phyloP scores from a whole-genome alignment of 2,113 vertebrate species.

The Melozone crissalis region DNA sequence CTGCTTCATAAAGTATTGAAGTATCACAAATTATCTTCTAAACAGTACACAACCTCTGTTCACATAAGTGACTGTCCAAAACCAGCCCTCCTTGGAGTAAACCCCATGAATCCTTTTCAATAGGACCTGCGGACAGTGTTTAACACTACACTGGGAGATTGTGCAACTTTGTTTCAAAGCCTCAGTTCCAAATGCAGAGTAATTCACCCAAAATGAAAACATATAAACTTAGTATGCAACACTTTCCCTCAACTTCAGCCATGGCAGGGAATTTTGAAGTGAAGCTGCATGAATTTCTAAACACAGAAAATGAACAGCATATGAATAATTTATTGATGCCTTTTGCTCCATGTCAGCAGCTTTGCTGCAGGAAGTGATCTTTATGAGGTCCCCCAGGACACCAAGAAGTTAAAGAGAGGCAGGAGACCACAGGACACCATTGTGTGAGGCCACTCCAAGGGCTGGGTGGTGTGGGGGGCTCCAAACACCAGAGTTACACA shows the following conservation, averaged over 20 bases:
- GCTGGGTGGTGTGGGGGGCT: not conserved
- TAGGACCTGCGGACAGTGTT: not conserved
- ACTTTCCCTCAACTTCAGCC: not conserved
- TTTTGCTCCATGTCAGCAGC: constrained; percentile 68
- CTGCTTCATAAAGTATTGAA: not conserved
- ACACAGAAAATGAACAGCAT: constrained; percentile 47
- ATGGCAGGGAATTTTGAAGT: constrained; percentile 19
- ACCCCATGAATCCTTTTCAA: not conserved
- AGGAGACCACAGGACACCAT: not conserved
- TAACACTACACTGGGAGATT: not conserved
- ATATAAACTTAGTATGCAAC: not conserved
- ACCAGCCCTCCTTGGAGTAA: not conserved
- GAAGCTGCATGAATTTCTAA: constrained; percentile 63
- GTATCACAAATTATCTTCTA: not conserved
- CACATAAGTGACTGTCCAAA: not conserved
- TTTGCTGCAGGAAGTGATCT: constrained; percentile 60
- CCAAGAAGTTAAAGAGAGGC: constrained; percentile 21
- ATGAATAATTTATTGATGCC: constrained; percentile 66
- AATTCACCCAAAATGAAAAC: not conserved
- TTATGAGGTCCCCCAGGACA: constrained; percentile 66
- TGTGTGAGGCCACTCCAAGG: not conserved
- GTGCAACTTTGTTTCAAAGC: not conserved
- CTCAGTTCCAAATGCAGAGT: not conserved
- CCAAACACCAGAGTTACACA: not conserved
- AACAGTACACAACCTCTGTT: not conserved